Evolutionary conservation across 2,888 invertebrate genomes (phyloP).

Genomic region (Penaeus monodon): DNA sequence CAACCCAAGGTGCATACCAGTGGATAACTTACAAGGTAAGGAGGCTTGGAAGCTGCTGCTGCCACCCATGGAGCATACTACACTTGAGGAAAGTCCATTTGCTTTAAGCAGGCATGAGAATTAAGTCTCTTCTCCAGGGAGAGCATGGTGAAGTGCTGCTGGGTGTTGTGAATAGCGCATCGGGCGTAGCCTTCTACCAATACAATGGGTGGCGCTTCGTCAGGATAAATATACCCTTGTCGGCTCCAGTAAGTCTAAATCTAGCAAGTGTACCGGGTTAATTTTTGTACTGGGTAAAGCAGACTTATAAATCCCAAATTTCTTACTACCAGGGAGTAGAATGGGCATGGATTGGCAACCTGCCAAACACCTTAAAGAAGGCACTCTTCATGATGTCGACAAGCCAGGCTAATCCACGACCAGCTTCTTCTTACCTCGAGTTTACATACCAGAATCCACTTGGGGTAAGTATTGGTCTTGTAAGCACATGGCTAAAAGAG

Average conservation of each 20-base stretch:
- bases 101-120: too few species aligned
- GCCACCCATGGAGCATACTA: too few species aligned
- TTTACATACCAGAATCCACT: slow-evolving; percentile 11
- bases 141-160: slow-evolving; percentile 26
- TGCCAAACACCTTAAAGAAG: neutral
- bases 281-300: neutral
- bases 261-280: neutral
- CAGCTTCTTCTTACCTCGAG: neutral
- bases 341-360: neutral
- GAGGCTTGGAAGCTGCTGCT: too few species aligned
- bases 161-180: slow-evolving; percentile 23
- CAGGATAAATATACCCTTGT: neutral
- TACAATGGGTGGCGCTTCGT: slow-evolving; percentile 47
- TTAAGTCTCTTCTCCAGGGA: neutral
- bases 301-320: neutral
- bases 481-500: too few species aligned
- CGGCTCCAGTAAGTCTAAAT: neutral
- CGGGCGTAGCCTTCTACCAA: slow-evolving; percentile 32
- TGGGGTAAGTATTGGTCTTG: neutral
- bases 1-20: slow-evolving; percentile 28
- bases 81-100: too few species aligned
- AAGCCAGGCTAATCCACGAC: neutral
- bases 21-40: slow-evolving; percentile 41
- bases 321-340: neutral
- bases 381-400: neutral